Evolutionary conservation across 2,113 vertebrate species (phyloP).

Genomic region (Condylura cristata): DNA sequence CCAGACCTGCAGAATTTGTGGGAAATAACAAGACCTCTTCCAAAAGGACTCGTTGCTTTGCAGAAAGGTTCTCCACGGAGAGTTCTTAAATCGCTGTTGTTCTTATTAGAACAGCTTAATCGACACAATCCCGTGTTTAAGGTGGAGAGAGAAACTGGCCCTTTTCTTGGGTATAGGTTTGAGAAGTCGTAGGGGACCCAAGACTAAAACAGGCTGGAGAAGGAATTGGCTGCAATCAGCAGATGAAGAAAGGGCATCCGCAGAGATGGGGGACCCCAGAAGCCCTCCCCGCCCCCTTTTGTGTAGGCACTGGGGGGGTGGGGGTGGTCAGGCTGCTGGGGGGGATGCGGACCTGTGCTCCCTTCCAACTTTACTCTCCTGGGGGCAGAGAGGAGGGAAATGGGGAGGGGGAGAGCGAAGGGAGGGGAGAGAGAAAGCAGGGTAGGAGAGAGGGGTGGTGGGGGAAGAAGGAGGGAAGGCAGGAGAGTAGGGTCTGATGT

Average conservation of each 20-base stretch:
- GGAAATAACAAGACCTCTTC: neutral
- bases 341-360: too few species aligned
- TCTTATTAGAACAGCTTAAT: neutral
- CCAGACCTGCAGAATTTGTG: neutral
- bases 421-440: too few species aligned
- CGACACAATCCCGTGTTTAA: neutral
- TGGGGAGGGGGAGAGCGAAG: neutral
- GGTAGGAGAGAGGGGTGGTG: too few species aligned
- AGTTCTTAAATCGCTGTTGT: neutral
- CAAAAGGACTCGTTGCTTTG: neutral
- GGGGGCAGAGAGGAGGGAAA: too few species aligned
- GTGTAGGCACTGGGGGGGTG: too few species aligned
- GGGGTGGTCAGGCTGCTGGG: too few species aligned
- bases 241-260: neutral
- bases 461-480: too few species aligned
- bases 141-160: neutral
- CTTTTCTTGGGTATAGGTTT: neutral
- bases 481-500: neutral
- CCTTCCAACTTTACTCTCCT: neutral
- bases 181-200: neutral
- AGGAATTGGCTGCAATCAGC: neutral
- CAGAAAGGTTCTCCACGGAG: neutral
- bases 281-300: accelerated
- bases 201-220: neutral
- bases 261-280: accelerated